phyloP scores from a whole-genome alignment of 2,797 vertebrate species.

The Malacoctenus gilli region DNA sequence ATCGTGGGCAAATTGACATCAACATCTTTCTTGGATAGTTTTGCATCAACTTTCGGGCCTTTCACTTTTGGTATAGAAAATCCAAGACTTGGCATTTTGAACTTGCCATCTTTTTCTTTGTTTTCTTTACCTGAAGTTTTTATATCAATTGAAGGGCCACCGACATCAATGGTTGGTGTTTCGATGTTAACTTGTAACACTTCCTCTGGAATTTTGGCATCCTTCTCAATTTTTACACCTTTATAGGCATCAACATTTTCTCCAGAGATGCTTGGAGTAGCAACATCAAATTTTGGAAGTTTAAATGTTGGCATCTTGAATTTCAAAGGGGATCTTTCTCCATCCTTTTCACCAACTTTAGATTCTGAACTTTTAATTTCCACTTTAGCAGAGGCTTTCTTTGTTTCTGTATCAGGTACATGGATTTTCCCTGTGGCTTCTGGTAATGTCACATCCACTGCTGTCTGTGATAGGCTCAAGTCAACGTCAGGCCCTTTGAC shows the following conservation, averaged over 20 bases:
- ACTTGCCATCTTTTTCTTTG: conserved; percentile 48
- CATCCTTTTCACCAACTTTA: conserved; percentile 18
- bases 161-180: conserved; percentile 26
- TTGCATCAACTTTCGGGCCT: conserved; percentile 49
- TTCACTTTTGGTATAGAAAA: conserved; percentile 58
- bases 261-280: conserved; percentile 23
- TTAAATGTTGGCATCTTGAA: conserved; percentile 65
- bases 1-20: conserved; percentile 34
- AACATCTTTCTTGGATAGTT: conserved; percentile 49
- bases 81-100: conserved; percentile 59
- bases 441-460: conserved; percentile 35
- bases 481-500: conserved; percentile 42
- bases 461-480: conserved; percentile 49
- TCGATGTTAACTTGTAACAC: background rate
- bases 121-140: conserved; percentile 26
- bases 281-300: conserved; percentile 65
- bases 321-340: conserved; percentile 59
- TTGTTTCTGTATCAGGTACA: conserved; percentile 1
- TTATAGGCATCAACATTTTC: conserved; percentile 28
- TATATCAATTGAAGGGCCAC: conserved; percentile 18
- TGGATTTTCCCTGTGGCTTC: conserved; percentile 15
- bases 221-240: conserved; percentile 16
- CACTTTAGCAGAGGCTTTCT: conserved; percentile 29
- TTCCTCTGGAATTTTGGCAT: conserved; percentile 21
- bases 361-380: conserved; percentile 38